A percentile compares a stretch with the other conserved stretches of the same genome.
phyloP scores from a whole-genome alignment of 1,140 invertebrate genomes.

The Aradophagus sp. region DNA sequence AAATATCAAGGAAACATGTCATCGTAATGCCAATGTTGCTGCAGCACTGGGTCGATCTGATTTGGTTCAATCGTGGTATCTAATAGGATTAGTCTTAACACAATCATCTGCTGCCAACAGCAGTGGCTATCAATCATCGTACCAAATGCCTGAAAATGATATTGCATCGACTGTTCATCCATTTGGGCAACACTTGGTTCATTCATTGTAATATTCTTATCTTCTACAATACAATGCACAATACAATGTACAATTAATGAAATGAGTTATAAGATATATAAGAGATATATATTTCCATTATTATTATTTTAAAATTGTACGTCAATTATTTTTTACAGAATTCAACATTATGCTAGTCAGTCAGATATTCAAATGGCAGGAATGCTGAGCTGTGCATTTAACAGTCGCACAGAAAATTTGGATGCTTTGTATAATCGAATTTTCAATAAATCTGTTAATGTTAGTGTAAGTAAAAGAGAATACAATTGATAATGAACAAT shows the following conservation, averaged over 20 bases:
- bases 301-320: too few species aligned
- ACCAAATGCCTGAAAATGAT: slow-evolving; percentile 77
- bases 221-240: too few species aligned
- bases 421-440: slow-evolving; percentile 64
- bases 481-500: too few species aligned
- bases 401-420: slow-evolving; percentile 73
- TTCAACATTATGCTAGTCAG: slow-evolving; percentile 84
- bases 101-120: slow-evolving; percentile 66
- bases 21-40: slow-evolving; percentile 86
- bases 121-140: slow-evolving; percentile 64
- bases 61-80: slow-evolving; percentile 88
- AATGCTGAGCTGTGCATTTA: slow-evolving; percentile 92
- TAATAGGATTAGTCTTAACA: slow-evolving; percentile 83
- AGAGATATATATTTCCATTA: too few species aligned
- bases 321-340: slow-evolving; percentile 80
- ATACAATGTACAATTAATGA: too few species aligned
- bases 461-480: slow-evolving; percentile 74
- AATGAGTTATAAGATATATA: too few species aligned
- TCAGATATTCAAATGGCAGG: slow-evolving; percentile 94
- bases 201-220: slow-evolving; percentile 87
- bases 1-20: slow-evolving; percentile 82
- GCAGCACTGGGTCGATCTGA: slow-evolving; percentile 84
- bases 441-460: slow-evolving; percentile 73
- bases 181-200: slow-evolving; percentile 88
- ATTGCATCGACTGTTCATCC: slow-evolving; percentile 87